Base-by-base conservation (phyloP, 1,140 invertebrate genomes). In the Polyergus mexicanus region DNA sequence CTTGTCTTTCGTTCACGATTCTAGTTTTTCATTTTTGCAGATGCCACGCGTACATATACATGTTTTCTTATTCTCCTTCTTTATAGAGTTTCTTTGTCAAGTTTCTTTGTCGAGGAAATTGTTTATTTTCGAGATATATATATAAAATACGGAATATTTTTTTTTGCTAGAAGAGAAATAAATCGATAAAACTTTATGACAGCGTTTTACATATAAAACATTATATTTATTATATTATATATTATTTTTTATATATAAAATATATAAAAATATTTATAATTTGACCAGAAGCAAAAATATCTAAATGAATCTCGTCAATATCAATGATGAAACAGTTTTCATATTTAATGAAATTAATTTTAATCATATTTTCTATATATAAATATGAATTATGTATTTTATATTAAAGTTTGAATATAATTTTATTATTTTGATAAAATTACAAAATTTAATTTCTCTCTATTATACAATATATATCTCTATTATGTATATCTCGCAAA, bases 21-120 rank as follows among this genome's bases (percentile, higher is more conserved):
- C 81, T 75, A 74, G 84, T 83, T 89, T 83, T 77, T 84, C 84
- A 89, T 89, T 83, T 83, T 89, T 71, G 69, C 88, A 89, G 85
- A 90, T 89, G 89, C 63, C 88, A 89, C 88, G 85, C 69, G 89
- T 44, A n/a, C n/a, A n/a, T 32, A 65, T 56, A 65, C 75, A 74
- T 56, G 22, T 65, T 60, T 51, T 19, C 47, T 60, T 69, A 22
- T 35, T 60, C 54, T 89, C 19, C 47, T 76, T 84, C 51, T 63
- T 62, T 76, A 41, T 28, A 58, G 72, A 28, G 32, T 68, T 75
- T 78, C 69, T 77, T 89, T 83, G 66, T 89, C 62, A 41, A 47
- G 28, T 54, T 38, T 56, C 62, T 28, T n/a, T n/a, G n/a, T n/a
- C 62, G 56, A 32, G 32, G 32, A 41, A 63, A 65, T 86, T 60